Conservation (phyloP, 2,888 invertebrate genomes). For the Zele albiditarsus region DNA sequence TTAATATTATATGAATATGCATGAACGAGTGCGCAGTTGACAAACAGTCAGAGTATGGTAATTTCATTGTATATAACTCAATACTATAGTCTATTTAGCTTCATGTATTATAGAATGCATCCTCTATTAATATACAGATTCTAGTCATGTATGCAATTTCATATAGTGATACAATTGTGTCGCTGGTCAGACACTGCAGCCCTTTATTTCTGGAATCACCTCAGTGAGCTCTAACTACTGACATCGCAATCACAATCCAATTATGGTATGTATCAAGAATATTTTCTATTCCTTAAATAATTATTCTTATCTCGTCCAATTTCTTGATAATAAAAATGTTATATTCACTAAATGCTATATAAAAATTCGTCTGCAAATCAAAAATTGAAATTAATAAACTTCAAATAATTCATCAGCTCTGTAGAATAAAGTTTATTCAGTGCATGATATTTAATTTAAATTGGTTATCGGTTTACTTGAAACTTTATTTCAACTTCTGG, state of each 20-base stretch:
- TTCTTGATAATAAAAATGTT: too few relatives aligned
- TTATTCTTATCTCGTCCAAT: background rate
- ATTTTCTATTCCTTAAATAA: background rate
- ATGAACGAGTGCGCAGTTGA: slow-evolving; percentile 12
- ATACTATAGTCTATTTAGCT: slow-evolving; percentile 24
- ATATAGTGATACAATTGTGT: slow-evolving; percentile 8
- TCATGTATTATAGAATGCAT: slow-evolving; percentile 27
- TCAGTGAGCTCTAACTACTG: background rate
- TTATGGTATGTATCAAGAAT: slow-evolving; percentile 18
- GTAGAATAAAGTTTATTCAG: background rate
- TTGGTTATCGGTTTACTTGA: background rate
- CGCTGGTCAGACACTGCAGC: slow-evolving; percentile 13
- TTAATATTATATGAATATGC: slow-evolving; percentile 1
- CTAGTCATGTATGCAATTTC: slow-evolving; percentile 2
- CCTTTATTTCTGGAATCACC: background rate
- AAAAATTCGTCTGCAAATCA: too few relatives aligned
- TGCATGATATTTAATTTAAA: background rate
- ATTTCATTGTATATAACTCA: background rate
- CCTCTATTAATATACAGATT: slow-evolving; percentile 22
- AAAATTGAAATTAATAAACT: too few relatives aligned
- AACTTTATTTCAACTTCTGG: background rate
- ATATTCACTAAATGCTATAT: too few relatives aligned
- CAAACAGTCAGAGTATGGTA: slow-evolving; percentile 13
- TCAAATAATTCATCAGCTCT: too few relatives aligned
- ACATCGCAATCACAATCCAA: background rate